Base-by-base conservation (phyloP, 2,113 vertebrate species). In the Opisthocomus hoazin region DNA sequence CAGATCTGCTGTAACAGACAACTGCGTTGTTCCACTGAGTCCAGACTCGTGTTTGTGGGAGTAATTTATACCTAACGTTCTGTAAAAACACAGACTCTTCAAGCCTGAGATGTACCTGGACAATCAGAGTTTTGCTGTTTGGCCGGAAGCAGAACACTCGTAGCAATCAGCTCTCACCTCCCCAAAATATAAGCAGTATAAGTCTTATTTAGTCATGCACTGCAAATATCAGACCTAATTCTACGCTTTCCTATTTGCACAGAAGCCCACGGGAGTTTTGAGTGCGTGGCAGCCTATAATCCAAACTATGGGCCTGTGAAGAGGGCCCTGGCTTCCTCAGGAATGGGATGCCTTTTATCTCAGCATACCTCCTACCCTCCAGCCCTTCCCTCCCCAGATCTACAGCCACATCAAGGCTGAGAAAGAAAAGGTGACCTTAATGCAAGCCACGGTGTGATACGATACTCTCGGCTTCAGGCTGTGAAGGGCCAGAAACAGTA, bases 1-100 rank as follows among this genome's bases (percentile, higher is more conserved):
- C 90, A 91, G 94, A 95, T 96, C 91, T 96, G 70, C 84, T 91
- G 0, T 37, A 87, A 65, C 56, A 92, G 87, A 76, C 77, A 87
- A 94, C 61, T 46, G 74, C 0, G 3, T 43, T 79, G 57, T 88
- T 96, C 74, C 36, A 10, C 6, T 27, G 63, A 80, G 87, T 63
- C 63, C 63, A 27, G 61, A 34, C 75, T 89, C 50, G 39, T 4
- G 2, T 76, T 87, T 89, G 77, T 76, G 53, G 26, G 68, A 82
- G 53, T 48, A 89, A 84, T 92, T 93, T 94, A 68, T 30, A 89
- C 66, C 41, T 50, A 36, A 27, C 0, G 5, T 41, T 73, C 71
- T 54, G 46, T 63, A 51, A 89, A 94, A 93, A 82, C 32, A 70
- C 41, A 93, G 58, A 85, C 30, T 66, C 69, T 75, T 53, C 1